Percentiles rank a stretch among this genome's conserved stretches.
phyloP scores from a whole-genome alignment of 2,113 vertebrate genomes.

The Misgurnus anguillicaudatus region DNA sequence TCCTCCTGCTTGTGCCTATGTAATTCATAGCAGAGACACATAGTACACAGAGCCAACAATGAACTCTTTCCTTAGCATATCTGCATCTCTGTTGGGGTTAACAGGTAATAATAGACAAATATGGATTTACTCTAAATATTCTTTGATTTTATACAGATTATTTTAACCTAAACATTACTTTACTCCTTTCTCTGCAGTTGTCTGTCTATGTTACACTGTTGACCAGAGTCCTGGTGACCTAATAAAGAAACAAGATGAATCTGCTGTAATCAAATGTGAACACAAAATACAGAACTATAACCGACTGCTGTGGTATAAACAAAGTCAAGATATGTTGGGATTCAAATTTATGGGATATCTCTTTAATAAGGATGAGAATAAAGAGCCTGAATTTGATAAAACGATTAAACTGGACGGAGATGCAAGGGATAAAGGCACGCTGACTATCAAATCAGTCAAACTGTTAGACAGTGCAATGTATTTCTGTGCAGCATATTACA shows the following conservation, averaged over 20 bases:
- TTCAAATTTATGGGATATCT: constrained; percentile 43
- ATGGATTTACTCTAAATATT: too few relatives aligned
- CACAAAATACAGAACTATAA: constrained; percentile 22
- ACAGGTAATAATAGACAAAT: too few relatives aligned
- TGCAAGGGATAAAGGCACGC: background rate
- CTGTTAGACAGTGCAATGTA: constrained; percentile 18
- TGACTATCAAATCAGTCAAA: background rate
- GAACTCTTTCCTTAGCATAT: too few relatives aligned
- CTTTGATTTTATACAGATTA: too few relatives aligned
- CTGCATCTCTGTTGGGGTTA: too few relatives aligned
- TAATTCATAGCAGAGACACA: background rate
- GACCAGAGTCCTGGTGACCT: constrained; percentile 29
- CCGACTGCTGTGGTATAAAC: constrained; percentile 48
- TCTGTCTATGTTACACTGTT: constrained; percentile 6
- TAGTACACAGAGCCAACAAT: background rate
- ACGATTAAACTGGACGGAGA: constrained; percentile 19
- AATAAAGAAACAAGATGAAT: constrained; percentile 10
- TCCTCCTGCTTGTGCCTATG: too few relatives aligned
- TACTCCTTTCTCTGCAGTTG: constrained; percentile 29
- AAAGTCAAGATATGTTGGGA: background rate
- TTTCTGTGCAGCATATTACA: constrained; percentile 40
- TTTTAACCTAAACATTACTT: too few relatives aligned
- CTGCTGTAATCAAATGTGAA: constrained; percentile 33
- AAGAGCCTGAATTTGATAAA: constrained; percentile 7
- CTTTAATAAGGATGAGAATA: background rate